Base-by-base conservation (phyloP, 2,888 invertebrate genomes). In the Drosophila neotestacea region DNA sequence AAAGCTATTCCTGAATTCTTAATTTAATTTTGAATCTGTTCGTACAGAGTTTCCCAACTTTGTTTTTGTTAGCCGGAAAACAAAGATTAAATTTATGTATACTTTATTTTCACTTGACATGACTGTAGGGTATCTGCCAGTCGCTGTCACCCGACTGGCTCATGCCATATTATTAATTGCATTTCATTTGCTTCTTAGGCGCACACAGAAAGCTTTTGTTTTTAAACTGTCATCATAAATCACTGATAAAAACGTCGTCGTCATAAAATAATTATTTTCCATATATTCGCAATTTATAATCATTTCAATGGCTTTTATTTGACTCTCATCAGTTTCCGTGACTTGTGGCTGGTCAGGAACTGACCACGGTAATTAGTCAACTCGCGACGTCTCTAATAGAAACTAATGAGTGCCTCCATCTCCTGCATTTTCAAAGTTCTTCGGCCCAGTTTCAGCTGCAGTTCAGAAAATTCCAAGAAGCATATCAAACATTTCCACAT, bases 211-310 rank as follows among this genome's bases (percentile, higher is more conserved):
- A 48, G 46, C 41, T 42, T 54, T 58, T 66, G 46, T 64, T 73
- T 70, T 72, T 48, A 36, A 59, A 46, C 47, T 51, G 28, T 34
- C 62, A 55, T 47, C 75, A 62, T 85, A 75, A 82, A 83, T 82
- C 73, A 84, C 64, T 85, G 78, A 80, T 83, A 77, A 83, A 79
- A 79, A 73, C 16, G 47, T 47, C 13, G 59, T 42, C 41, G 51
- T 3, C 52, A 50, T 69, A 28, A 55, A 74, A 68, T 48, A 22
- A 55, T 10, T 30, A 61, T 70, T 71, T 70, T 73, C 50, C 67
- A 75, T 73, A 75, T 72, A 71, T 62, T 76, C 50, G 55, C 73
- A 48, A 82, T 85, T 75, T 70, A 70, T 79, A 73, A 70, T 70
- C 46, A 72, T 84, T 81, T 66, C 42, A 38, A 28, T 55, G 54